Evolutionary conservation across 1,140 invertebrate species (phyloP), one percentile per base, ranked within the genome.

Genomic region (Sminthurinus signatus): DNA sequence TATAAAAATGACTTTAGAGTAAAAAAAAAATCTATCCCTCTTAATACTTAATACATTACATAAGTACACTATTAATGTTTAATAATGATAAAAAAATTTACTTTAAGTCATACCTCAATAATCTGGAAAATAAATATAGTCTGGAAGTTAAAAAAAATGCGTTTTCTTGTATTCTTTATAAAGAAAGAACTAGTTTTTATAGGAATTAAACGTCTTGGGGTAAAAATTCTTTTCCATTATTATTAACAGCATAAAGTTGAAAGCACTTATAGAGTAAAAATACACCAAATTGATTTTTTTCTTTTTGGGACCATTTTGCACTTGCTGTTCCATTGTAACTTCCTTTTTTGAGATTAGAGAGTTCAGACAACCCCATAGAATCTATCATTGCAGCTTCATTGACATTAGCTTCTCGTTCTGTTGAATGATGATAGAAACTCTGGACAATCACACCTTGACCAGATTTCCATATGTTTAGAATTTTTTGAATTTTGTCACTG

Each of bases 311-410:
- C 67, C 67, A 69, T 19, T 25, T 17, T 1, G 15, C 23, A 12
- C 54, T 59, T 1, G n/a, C 15, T 10, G 65, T 64, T 0, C 60
- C 60, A 1, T 10, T 2, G 44, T 71, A 71, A 28, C 51, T 64
- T 42, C 70, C 70, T 50, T 67, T 72, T 39, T 65, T 69, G 2
- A 69, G 17, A 52, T 72, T 72, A 0, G 62, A 51, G 14, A 72
- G 27, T 27, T 65, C 65, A 3, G 31, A 39, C 15, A 72, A 28
- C 28, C 70, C 67, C 8, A 72, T 54, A n/a, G 70, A 67, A 51
- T 72, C 70, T 42, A 72, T 69, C 70, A 72, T 72, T 1, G 60
- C 55, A 1, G 70, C 70, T 39, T 72, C 70, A 59, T 72, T 62
- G 1, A 68, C 60, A 60, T 69, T 69, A 2, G 70, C 67, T 50